Evolutionary conservation across 2,797 vertebrate genomes (phyloP), one percentile per base, ranked within the genome.

Genomic region (Pangasius larnaudii): DNA sequence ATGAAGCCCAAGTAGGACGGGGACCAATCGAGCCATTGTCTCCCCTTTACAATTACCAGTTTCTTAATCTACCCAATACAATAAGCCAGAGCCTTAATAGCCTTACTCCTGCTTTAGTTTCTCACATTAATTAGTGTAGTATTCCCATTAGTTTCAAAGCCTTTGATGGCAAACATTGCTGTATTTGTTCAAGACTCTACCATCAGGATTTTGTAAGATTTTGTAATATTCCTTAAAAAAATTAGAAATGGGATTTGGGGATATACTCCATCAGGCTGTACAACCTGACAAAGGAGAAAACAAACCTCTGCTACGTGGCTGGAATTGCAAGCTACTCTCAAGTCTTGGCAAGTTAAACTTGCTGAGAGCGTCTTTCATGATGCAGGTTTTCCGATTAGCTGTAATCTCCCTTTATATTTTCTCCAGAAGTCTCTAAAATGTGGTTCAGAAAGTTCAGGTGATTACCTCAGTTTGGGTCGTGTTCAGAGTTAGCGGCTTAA

Each of bases 21-120:
- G 61, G 81, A 84, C 63, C 63, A 84, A 71, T 71, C 82, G 36
- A 49, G 46, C 42, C 22, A 24, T 87, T 74, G 65, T 53, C 46
- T 63, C 3, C 33, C 2, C 30, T 39, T 53, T 65, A 84, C 59
- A 77, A 30, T 87, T 65, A 88, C 42, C 58, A 63, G 58, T 78
- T n/a, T n/a, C 72, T 77, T 67, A 77, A 78, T 77, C 81, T 77
- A 19, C 69, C 33, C 14, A 77, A n/a, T 59, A 42, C 39, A 88
- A 84, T 84, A 84, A 65, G 42, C 27, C n/a, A 27, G 67, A 49
- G 59, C 46, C n/a, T 78, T 51, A 56, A 56, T 79, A 33, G n/a
- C 51, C 19, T 84, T n/a, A 49, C n/a, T 84, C 59, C 39, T n/a
- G 63, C 19, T 46, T 53, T 24, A 33, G 6, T 30, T 59, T 59